Base-by-base conservation (phyloP, 2,888 invertebrate genomes). In the Stenurella melanura region DNA sequence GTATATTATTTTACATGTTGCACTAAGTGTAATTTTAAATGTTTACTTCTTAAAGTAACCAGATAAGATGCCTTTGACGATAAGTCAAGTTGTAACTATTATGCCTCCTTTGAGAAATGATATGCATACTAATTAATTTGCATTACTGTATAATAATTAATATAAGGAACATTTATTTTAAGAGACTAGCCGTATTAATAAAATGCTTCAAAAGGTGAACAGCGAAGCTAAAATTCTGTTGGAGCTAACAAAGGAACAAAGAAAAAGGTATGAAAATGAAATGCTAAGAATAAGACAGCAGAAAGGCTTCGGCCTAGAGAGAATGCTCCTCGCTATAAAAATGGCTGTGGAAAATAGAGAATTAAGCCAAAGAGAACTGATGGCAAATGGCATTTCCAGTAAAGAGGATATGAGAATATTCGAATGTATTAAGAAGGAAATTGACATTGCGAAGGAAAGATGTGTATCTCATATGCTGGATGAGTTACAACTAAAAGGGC, bases 161-260 rank as follows among this genome's bases (percentile, higher is more conserved):
- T 19, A 10, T 10, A 11, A 15, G 7, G 63, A 34, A 17, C 10
- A 18, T 63, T 63, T 63, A n/a, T 70, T 60, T 72, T 50, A 72
- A 72, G 72, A 72, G 9, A 12, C 63, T 1, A 18, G 50, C 30
- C 72, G 74, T 7, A 57, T 85, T n/a, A 78, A 80, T 15, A 78
- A 82, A 54, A 83, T 85, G 85, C 74, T 87, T 57, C 78, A 83
- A 21, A 79, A 82, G 50, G 81, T 87, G 7, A 85, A 86, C 77
- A 78, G 75, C 4, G 86, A 87, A 73, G 87, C 87, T 1, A 76
- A 82, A 42, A 76, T 78, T 10, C 73, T 87, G 19, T 74, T 87
- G 56, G 42, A 82, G 6, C 76, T 81, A 34, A 83, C 86, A 7
- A 81, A 82, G 54, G 81, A 84, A 15, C 85, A 85, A 68, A 81